phyloP scores from a whole-genome alignment of 2,797 vertebrate species.

The Macropodus opercularis region DNA sequence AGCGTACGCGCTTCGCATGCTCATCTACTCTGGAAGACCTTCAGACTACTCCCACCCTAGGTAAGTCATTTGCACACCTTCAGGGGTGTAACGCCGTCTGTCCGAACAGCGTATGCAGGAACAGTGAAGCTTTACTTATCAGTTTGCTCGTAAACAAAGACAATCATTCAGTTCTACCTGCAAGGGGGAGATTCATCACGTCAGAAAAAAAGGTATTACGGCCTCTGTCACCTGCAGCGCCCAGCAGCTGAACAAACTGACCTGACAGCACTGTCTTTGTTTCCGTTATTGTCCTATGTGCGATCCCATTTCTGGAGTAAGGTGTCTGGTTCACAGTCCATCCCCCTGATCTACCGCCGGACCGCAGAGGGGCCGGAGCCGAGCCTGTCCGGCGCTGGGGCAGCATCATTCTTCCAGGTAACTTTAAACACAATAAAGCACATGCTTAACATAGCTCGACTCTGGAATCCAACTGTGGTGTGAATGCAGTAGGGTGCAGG shows the following conservation, averaged over 20 bases:
- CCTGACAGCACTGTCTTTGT: not conserved
- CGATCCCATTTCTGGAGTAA: not conserved
- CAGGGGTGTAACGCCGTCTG: not conserved
- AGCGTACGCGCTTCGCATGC: no score
- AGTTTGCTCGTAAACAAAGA: conserved; percentile 17
- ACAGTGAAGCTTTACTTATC: conserved; percentile 14
- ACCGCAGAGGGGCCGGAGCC: not conserved
- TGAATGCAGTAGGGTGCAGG: conserved; percentile 40
- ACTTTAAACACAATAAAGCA: conserved; percentile 38
- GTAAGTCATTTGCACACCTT: not conserved
- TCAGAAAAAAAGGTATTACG: conserved; percentile 5
- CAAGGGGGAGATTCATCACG: conserved; percentile 3
- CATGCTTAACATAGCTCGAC: conserved; percentile 13
- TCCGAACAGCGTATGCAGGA: not conserved
- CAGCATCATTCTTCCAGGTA: conserved; percentile 33
- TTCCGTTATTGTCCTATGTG: not conserved
- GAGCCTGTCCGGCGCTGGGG: not conserved
- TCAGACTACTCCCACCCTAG: not conserved
- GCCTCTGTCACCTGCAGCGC: conserved; percentile 16
- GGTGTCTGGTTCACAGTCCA: not conserved
- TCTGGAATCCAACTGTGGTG: conserved; percentile 46
- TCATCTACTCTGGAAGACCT: not conserved
- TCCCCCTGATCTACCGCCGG: not conserved
- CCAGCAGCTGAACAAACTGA: not conserved
- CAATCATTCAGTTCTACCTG: conserved; percentile 3